These are phyloP conservation scores for Aplysina aerophoba DNA, from an alignment of 37 sponge, comb jelly and placozoan species.

Conservation along the genomic window DNA sequence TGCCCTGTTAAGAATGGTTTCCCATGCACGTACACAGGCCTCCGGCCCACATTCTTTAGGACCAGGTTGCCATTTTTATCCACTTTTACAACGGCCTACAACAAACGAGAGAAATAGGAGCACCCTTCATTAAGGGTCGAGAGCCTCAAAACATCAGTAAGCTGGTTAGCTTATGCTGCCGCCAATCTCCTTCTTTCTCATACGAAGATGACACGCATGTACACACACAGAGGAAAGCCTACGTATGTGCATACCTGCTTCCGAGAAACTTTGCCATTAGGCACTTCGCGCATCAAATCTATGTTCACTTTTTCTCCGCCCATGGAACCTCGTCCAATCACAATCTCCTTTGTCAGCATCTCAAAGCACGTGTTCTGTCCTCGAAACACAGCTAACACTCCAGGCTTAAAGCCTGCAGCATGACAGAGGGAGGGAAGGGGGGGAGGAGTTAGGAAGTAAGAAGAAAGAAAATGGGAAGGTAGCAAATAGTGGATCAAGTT, in stretches of 20 bases:
- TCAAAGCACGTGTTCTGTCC: slow-evolving; percentile 16
- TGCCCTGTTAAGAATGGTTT: slow-evolving; percentile 55
- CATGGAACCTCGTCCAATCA: slow-evolving; percentile 76
- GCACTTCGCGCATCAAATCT: slow-evolving; percentile 89
- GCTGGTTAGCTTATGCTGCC: too few relatives aligned
- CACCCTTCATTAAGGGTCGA: too few relatives aligned
- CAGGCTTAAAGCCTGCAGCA: slow-evolving; percentile 65
- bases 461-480: too few relatives aligned
- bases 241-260: slow-evolving; percentile 58
- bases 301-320: slow-evolving; percentile 69
- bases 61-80: slow-evolving; percentile 68
- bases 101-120: too few relatives aligned
- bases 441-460: too few relatives aligned
- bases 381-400: slow-evolving; percentile 71
- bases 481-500: too few relatives aligned
- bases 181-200: too few relatives aligned
- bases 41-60: slow-evolving; percentile 69
- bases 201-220: too few relatives aligned
- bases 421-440: not conserved
- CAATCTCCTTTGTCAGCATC: slow-evolving; percentile 73
- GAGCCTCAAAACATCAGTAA: too few relatives aligned
- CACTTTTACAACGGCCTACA: slow-evolving; percentile 70
- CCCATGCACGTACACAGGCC: slow-evolving; percentile 78
- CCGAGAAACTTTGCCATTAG: slow-evolving; percentile 85
- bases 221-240: not conserved